These are phyloP conservation scores for Eptesicus fuscus DNA, from an alignment of 2,113 vertebrate species.

Conservation along the genomic window DNA sequence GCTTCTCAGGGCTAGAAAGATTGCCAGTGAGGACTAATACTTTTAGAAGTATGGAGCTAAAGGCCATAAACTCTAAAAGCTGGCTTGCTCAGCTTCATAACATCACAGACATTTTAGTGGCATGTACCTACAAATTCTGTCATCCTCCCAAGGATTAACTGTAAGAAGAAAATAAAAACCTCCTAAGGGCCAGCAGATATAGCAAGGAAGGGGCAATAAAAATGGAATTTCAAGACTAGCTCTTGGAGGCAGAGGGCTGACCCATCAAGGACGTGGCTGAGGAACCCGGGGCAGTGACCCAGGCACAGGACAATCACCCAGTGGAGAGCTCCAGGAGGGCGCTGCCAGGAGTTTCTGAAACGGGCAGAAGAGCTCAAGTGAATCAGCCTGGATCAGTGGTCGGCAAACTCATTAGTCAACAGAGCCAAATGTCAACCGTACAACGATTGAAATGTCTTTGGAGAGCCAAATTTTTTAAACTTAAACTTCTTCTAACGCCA, in stretches of 20 bases:
- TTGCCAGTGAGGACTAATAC: neutral
- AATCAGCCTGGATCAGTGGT: accelerated
- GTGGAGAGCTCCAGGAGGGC: neutral
- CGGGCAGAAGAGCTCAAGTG: neutral
- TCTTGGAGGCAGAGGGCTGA: neutral
- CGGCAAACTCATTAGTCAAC: no score
- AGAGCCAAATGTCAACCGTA: no score
- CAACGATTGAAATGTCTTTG: no score
- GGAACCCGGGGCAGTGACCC: neutral
- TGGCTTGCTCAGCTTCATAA: neutral
- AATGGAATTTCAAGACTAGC: neutral
- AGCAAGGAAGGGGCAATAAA: neutral
- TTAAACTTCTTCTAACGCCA: no score
- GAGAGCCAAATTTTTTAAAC: no score
- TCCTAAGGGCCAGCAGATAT: neutral
- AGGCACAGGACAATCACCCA: neutral
- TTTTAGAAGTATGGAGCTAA: neutral
- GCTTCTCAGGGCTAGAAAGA: neutral
- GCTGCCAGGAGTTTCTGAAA: neutral
- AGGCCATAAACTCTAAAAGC: neutral
- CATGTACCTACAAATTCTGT: neutral
- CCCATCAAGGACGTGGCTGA: neutral
- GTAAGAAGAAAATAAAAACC: neutral
- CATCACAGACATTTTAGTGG: neutral
- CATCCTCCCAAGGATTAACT: neutral